Evolutionary conservation across 2,888 invertebrate species (phyloP).

Genomic region (Bellardia pandia): DNA sequence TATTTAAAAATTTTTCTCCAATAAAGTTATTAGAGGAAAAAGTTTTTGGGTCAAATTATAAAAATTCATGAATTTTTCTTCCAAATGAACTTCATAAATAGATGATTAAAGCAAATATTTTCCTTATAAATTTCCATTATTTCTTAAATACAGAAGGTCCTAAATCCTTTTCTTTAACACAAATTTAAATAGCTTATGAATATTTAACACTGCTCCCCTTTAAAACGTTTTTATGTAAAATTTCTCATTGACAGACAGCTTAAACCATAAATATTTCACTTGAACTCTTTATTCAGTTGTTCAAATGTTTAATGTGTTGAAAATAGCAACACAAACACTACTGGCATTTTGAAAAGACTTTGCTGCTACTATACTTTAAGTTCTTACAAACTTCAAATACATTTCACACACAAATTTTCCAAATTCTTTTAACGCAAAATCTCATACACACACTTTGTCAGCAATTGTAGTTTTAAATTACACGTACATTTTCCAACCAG

Average conservation of each 20-base stretch:
- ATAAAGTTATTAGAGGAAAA: too few relatives aligned
- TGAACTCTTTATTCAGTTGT: neutral
- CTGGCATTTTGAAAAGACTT: conserved; percentile 12
- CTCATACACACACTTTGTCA: neutral
- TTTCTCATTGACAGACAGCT: neutral
- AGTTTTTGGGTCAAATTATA: too few relatives aligned
- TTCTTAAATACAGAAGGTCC: too few relatives aligned
- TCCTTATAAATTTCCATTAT: too few relatives aligned
- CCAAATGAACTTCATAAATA: too few relatives aligned
- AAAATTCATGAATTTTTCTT: too few relatives aligned
- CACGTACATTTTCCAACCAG: conserved; percentile 14
- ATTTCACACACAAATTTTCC: conserved; percentile 47
- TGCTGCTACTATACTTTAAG: conserved; percentile 9
- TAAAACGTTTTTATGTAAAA: neutral
- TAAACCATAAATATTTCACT: neutral
- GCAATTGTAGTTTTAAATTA: conserved; percentile 42
- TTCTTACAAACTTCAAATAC: neutral
- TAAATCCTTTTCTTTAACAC: neutral
- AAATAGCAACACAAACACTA: conserved; percentile 1
- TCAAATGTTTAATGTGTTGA: neutral
- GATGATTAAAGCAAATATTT: too few relatives aligned
- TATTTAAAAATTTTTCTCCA: too few relatives aligned
- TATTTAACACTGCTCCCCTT: too few relatives aligned
- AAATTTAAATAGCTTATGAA: too few relatives aligned
- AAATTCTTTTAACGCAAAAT: conserved; percentile 47